A percentile compares a stretch with the other conserved stretches of the same genome.
phyloP scores from a whole-genome alignment of 1,140 invertebrate genomes.

The Calliopsis andreniformis region DNA sequence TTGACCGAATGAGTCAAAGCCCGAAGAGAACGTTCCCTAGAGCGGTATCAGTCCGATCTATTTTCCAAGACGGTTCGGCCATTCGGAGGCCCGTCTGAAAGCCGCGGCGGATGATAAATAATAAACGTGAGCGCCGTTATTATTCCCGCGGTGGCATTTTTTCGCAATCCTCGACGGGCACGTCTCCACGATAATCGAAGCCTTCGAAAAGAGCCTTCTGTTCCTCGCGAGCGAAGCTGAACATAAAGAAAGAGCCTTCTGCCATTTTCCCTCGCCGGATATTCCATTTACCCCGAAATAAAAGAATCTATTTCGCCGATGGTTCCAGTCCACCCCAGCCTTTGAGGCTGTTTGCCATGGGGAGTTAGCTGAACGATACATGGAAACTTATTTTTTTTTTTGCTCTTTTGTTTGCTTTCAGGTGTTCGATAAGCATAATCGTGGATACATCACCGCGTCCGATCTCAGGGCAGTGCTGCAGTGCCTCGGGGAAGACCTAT shows the following conservation, averaged over 20 bases:
- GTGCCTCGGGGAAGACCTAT: conserved; percentile 91
- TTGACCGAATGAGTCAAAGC: not conserved
- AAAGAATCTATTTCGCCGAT: conserved; percentile 24
- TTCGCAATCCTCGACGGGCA: not conserved
- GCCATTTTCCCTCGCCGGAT: conserved; percentile 1
- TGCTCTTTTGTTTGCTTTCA: conserved; percentile 68
- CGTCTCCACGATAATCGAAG: conserved; percentile 1
- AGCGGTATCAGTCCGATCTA: conserved; percentile 52
- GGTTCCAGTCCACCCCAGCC: not conserved
- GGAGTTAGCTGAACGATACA: not conserved
- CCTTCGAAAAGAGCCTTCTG: not conserved
- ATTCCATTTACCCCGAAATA: conserved; percentile 37
- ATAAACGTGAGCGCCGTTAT: conserved; percentile 28
- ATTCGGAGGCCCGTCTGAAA: not conserved
- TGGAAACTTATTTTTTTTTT: not conserved
- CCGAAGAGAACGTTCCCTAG: conserved; percentile 14
- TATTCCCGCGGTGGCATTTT: conserved; percentile 26
- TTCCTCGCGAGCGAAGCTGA: too few species aligned
- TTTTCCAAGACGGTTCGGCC: conserved; percentile 4
- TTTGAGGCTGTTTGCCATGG: not conserved
- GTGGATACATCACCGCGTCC: conserved; percentile 92
- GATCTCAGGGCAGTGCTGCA: conserved; percentile 91
- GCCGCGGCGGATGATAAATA: conserved; percentile 42
- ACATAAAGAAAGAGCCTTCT: not conserved
- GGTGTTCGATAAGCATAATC: conserved; percentile 92